A percentile compares a stretch with the other conserved stretches of the same genome.
phyloP scores from a whole-genome alignment of 1,140 invertebrate species.

The Oreohelix idahoensis region DNA sequence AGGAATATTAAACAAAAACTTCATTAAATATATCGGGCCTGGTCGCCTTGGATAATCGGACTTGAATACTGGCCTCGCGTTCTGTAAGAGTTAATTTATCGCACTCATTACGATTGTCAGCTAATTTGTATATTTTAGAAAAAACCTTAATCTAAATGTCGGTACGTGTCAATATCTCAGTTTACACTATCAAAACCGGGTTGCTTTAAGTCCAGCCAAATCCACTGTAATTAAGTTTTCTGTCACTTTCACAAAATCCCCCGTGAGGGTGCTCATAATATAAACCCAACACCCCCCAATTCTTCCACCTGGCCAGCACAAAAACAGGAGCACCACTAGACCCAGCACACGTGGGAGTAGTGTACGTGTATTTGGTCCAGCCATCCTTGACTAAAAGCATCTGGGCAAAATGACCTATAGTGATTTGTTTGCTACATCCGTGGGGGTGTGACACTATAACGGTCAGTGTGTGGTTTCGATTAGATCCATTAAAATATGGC shows the following conservation, averaged over 20 bases:
- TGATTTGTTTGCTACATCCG: constrained; percentile 1
- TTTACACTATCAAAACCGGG: too few relatives aligned
- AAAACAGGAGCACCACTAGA: background rate
- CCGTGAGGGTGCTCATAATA: background rate
- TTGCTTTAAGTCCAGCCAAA: too few relatives aligned
- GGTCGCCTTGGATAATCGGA: too few relatives aligned
- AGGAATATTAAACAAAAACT: too few relatives aligned
- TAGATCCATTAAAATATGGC: background rate
- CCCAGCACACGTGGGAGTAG: background rate
- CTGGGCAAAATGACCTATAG: background rate
- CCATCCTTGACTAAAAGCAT: background rate
- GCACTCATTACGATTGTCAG: too few relatives aligned
- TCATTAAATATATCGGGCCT: too few relatives aligned
- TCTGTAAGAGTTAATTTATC: too few relatives aligned
- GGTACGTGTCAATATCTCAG: too few relatives aligned
- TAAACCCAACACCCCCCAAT: background rate
- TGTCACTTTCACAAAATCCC: background rate
- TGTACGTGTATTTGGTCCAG: background rate
- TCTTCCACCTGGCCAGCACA: background rate
- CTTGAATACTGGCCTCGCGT: too few relatives aligned
- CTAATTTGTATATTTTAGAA: too few relatives aligned
- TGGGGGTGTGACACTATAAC: background rate
- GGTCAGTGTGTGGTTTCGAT: background rate
- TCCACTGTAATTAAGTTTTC: background rate
- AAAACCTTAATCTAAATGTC: too few relatives aligned